Percentiles rank a stretch among this genome's conserved stretches.
Evolutionary conservation across 1,140 invertebrate genomes (phyloP).

Genomic region (Lineus longissimus): DNA sequence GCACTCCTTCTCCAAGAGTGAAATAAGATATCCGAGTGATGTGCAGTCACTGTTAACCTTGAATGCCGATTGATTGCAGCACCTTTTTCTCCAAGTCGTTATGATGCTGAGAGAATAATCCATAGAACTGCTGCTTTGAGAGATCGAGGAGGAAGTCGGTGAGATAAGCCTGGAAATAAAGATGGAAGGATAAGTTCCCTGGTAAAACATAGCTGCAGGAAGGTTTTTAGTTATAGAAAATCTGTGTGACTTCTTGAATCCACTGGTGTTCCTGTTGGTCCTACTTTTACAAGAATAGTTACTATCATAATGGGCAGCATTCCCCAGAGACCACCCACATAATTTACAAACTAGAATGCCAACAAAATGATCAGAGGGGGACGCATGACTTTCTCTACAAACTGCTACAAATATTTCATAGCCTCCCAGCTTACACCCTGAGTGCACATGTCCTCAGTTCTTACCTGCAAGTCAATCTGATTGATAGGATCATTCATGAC

Average conservation of each 20-base stretch:
- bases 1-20: too few relatives aligned
- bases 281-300: not conserved
- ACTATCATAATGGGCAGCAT: not conserved
- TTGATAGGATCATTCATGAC: conserved; percentile 47
- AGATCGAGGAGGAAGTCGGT: conserved; percentile 48
- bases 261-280: not conserved
- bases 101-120: conserved; percentile 47
- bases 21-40: too few relatives aligned
- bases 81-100: conserved; percentile 46
- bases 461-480: conserved; percentile 50
- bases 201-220: not conserved
- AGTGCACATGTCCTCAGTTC: not conserved
- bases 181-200: conserved; percentile 8
- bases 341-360: not conserved
- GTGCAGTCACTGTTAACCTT: conserved; percentile 28
- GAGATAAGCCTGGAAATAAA: conserved; percentile 42
- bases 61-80: conserved; percentile 44
- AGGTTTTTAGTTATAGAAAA: not conserved
- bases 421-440: not conserved
- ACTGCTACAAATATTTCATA: not conserved
- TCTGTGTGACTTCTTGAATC: not conserved
- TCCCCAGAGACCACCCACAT: not conserved
- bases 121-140: conserved; percentile 46
- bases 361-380: not conserved
- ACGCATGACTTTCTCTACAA: not conserved